Base-by-base conservation (phyloP, 1,140 invertebrate species). In the Galleria mellonella region DNA sequence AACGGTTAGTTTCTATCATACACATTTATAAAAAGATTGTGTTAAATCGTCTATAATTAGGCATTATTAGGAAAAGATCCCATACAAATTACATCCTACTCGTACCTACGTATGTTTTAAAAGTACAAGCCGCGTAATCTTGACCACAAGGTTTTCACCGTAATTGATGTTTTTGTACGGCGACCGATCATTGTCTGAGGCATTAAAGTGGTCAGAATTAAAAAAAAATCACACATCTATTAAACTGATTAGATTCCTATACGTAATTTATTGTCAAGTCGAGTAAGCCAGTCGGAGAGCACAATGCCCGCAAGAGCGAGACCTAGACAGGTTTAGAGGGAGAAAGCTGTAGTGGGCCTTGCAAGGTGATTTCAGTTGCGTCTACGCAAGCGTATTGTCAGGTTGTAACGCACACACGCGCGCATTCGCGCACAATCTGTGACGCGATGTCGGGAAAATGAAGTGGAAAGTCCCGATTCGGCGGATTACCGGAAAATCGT, bases 181-280 rank as follows among this genome's bases (percentile, higher is more conserved):
- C n/a, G n/a, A n/a, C n/a, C n/a, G n/a, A n/a, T n/a, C 48, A 49
- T 66, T 60, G n/a, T n/a, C n/a, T n/a, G n/a, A n/a, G n/a, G n/a
- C n/a, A 76, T 76, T 82, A n/a, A n/a, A 75, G 66, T 55, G 59
- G 57, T 65, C 37, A 52, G 60, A 58, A 64, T 63, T 64, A 65
- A 68, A 76, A 65, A n/a, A 83, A 79, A 81, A 77, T 71, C 72
- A 77, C 71, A 82, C 68, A 78, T 74, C 74, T 79, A 83, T 79
- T 83, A 78, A 78, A 83, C 65, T 79, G 79, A 83, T 83, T 82
- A 83, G 79, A 83, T 82, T 82, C 71, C 72, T 72, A 83, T 79
- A 79, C 55, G 73, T 82, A 76, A 82, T 82, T 83, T 83, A 83
- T 82, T 82, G 79, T 82, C 66, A 71, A 53, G 55, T n/a, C 43